Evolutionary conservation across 2,888 invertebrate species (phyloP).

Genomic region (Deroplatys truncata): DNA sequence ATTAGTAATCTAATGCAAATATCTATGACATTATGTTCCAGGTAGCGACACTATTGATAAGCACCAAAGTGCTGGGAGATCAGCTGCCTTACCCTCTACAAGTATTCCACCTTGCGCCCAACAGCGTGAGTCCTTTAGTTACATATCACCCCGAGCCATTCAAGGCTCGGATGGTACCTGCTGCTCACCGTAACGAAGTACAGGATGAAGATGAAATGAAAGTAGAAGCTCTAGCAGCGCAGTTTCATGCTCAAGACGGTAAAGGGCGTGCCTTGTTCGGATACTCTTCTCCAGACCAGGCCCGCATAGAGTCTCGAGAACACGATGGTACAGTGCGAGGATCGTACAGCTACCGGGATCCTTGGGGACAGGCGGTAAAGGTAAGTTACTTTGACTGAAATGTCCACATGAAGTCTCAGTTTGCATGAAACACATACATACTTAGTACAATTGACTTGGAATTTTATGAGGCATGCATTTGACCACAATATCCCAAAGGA

Average conservation of each 20-base stretch:
- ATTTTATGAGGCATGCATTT: too few species aligned
- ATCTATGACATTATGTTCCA: neutral
- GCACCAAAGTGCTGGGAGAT: neutral
- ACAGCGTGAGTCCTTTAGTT: neutral
- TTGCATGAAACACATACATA: too few species aligned
- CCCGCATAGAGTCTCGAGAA: conserved; percentile 66
- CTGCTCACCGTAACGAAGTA: neutral
- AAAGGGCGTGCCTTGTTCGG: conserved; percentile 68
- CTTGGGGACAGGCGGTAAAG: conserved; percentile 56
- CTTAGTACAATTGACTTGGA: too few species aligned
- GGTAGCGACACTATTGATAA: neutral
- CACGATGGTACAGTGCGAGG: conserved; percentile 64
- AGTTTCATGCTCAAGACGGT: conserved; percentile 62
- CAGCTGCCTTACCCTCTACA: conserved; percentile 14
- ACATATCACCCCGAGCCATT: neutral
- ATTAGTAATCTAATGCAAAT: too few species aligned
- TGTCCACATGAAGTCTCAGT: neutral
- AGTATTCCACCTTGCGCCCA: conserved; percentile 20
- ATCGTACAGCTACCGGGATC: conserved; percentile 65
- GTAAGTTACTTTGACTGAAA: conserved; percentile 40
- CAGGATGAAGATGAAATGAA: neutral
- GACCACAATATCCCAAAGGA: too few species aligned
- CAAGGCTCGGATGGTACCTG: neutral
- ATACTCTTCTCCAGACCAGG: conserved; percentile 67
- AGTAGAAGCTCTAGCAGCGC: neutral